phyloP scores from a whole-genome alignment of 2,113 vertebrate species.

The Oriolus oriolus region DNA sequence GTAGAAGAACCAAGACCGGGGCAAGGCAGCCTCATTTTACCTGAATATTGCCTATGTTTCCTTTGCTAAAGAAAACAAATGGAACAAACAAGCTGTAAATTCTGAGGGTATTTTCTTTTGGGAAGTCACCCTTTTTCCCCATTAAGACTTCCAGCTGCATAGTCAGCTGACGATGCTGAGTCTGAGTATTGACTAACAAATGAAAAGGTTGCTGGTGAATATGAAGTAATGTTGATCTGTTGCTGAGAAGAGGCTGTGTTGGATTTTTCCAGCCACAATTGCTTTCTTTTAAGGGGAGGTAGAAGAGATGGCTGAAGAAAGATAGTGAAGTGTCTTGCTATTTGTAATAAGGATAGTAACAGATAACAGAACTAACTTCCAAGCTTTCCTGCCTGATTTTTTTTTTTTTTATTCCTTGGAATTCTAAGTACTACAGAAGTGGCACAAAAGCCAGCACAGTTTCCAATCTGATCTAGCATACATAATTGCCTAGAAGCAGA shows the following conservation, averaged over 20 bases:
- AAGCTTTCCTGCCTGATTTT: not conserved
- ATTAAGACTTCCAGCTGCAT: not conserved
- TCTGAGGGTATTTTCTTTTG: not conserved
- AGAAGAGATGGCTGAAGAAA: not conserved
- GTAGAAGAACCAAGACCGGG: not conserved
- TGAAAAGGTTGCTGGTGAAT: not conserved
- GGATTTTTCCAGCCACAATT: not conserved
- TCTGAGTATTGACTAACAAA: not conserved
- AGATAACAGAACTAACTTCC: not conserved
- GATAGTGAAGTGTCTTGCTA: not conserved
- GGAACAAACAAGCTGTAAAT: not conserved
- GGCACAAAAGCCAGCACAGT: not conserved
- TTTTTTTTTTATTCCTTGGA: not conserved
- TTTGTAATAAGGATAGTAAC: not conserved
- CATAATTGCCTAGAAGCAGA: not conserved
- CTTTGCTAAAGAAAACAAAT: not conserved
- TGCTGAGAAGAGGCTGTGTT: not conserved
- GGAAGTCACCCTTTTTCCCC: not conserved
- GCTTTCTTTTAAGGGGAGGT: not conserved
- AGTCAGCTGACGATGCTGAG: not conserved
- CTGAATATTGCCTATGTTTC: not conserved
- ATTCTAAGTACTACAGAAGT: not conserved
- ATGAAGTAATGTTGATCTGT: not conserved
- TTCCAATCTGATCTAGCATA: not conserved
- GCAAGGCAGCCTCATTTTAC: not conserved